phyloP scores from a whole-genome alignment of 64 coral and sea anemone genomes.

The Dendrophyllia cribrosa region DNA sequence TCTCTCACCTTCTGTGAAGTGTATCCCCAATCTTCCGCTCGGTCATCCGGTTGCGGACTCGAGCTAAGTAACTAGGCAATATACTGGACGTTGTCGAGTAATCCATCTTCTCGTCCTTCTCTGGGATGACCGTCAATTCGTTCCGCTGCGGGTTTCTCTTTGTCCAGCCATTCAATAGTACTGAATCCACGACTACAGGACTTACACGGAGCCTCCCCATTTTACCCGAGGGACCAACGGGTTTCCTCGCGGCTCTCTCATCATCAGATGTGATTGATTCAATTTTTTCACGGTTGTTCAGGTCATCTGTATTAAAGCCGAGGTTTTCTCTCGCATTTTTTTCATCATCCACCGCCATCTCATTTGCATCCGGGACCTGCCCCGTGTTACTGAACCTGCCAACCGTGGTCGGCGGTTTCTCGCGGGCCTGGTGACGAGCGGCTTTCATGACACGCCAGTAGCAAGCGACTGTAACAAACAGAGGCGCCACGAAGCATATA shows the following conservation, averaged over 20 bases:
- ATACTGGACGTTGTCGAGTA: neutral
- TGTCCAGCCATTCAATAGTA: neutral
- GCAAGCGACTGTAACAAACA: constrained; percentile 63
- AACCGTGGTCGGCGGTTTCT: neutral
- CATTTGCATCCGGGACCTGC: neutral
- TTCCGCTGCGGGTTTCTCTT: neutral
- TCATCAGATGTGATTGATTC: too few species aligned
- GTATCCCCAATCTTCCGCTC: neutral
- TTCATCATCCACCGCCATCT: neutral
- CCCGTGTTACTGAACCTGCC: neutral
- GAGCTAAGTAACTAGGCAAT: neutral
- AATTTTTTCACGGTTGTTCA: neutral
- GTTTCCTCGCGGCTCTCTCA: neutral
- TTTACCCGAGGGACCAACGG: neutral
- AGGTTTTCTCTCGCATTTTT: constrained; percentile 7
- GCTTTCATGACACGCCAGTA: constrained; percentile 46
- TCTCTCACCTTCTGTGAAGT: neutral
- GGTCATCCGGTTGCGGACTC: neutral
- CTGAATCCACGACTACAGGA: neutral
- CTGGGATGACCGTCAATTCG: neutral
- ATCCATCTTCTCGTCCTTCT: neutral
- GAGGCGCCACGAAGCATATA: constrained; percentile 38
- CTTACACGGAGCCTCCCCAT: neutral
- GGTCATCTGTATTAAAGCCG: neutral
- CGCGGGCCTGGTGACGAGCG: constrained; percentile 32